These are phyloP conservation scores for Synanthedon formicaeformis DNA, from an alignment of 2,888 invertebrate genomes.

Conservation along the genomic window DNA sequence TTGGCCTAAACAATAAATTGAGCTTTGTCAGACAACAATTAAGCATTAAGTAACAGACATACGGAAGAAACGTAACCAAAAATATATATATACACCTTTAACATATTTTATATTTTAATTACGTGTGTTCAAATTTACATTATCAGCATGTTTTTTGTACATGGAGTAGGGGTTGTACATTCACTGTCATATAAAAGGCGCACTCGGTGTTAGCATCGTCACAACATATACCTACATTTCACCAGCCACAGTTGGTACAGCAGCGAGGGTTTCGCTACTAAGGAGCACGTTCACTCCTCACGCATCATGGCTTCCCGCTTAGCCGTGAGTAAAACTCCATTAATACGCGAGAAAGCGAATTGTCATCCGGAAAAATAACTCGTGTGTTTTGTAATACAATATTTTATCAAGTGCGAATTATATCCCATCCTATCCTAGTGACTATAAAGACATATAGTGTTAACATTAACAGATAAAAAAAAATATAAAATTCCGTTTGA, in stretches of 20 bases:
- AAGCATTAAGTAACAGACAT: not conserved
- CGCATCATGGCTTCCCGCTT: slow-evolving; percentile 50
- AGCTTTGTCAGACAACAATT: not conserved
- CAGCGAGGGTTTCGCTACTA: slow-evolving; percentile 17
- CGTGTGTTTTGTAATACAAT: not conserved
- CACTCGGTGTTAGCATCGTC: slow-evolving; percentile 20
- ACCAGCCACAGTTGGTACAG: slow-evolving; percentile 18
- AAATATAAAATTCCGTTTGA: too few species aligned
- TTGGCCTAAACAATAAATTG: not conserved
- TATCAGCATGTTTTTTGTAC: slow-evolving; percentile 23
- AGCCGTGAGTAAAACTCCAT: slow-evolving; percentile 41
- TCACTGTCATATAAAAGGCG: slow-evolving; percentile 61
- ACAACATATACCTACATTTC: slow-evolving; percentile 34
- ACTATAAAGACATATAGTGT: too few species aligned
- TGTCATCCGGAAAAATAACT: slow-evolving; percentile 4
- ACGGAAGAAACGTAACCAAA: slow-evolving; percentile 1
- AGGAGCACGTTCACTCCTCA: slow-evolving; percentile 23
- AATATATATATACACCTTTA: slow-evolving; percentile 1
- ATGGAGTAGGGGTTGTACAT: slow-evolving; percentile 51
- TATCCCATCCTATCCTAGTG: too few species aligned
- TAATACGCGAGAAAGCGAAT: slow-evolving; percentile 13
- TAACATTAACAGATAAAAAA: too few species aligned
- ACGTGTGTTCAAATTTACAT: slow-evolving; percentile 16
- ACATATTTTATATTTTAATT: slow-evolving; percentile 12
- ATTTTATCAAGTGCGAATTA: not conserved